Evolutionary conservation across 2,797 vertebrate species (phyloP).

Genomic region (Scyliorhinus canicula): DNA sequence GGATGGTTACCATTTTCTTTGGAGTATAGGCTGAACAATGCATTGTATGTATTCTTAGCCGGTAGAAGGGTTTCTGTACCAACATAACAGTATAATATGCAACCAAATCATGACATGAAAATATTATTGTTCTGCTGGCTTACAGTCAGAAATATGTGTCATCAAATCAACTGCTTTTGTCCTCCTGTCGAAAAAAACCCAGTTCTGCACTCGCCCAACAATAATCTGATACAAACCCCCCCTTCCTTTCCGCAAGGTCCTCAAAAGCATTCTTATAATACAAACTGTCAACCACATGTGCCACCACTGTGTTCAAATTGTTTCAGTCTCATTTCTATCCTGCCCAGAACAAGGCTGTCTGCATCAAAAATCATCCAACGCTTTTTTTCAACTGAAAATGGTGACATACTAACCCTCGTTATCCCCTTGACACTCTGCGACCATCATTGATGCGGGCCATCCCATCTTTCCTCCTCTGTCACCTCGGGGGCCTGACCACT

Average conservation of each 20-base stretch:
- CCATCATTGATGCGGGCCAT: background rate
- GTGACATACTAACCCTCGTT: background rate
- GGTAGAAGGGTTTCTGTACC: background rate
- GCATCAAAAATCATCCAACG: background rate
- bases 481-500: background rate
- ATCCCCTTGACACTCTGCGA: too few species aligned
- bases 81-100: background rate
- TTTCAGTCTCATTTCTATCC: background rate
- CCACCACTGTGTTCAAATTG: background rate
- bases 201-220: background rate
- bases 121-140: background rate
- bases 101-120: background rate
- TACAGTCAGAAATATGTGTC: background rate
- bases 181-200: background rate
- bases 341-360: too few species aligned
- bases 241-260: background rate
- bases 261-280: background rate
- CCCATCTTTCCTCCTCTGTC: background rate
- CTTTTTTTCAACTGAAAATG: background rate
- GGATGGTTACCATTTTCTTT: background rate
- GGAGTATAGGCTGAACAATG: too few species aligned
- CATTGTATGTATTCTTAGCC: background rate
- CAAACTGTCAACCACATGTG: background rate
- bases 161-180: background rate
- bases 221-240: too few species aligned